A percentile compares a stretch with the other conserved stretches of the same genome.
Evolutionary conservation across 1,140 invertebrate species (phyloP).

Genomic region (Babylonia areolata): DNA sequence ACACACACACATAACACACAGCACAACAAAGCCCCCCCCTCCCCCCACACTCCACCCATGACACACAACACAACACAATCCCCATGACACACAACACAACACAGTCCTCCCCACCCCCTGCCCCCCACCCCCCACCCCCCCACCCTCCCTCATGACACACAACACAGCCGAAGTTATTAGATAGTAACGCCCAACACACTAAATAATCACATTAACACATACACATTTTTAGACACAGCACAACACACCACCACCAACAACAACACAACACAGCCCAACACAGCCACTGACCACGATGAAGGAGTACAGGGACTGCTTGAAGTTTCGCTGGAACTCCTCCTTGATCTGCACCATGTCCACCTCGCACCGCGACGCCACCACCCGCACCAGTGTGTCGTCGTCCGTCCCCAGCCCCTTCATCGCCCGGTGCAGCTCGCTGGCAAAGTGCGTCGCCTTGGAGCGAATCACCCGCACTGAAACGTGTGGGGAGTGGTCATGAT

Average conservation of each 20-base stretch:
- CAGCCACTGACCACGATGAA: conserved; percentile 71
- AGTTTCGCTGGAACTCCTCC: conserved; percentile 74
- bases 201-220: too few species aligned
- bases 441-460: conserved; percentile 70
- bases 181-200: too few species aligned
- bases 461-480: conserved; percentile 71
- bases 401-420: conserved; percentile 76
- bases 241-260: not conserved
- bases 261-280: not conserved
- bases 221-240: not conserved
- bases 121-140: too few species aligned
- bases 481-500: too few species aligned
- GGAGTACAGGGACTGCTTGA: conserved; percentile 73
- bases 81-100: too few species aligned
- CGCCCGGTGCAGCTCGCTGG: conserved; percentile 65
- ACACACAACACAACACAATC: too few species aligned
- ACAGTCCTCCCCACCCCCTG: not conserved
- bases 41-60: too few species aligned
- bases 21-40: too few species aligned
- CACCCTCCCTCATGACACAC: not conserved
- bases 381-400: conserved; percentile 76
- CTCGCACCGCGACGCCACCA: conserved; percentile 73
- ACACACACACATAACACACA: too few species aligned
- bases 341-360: conserved; percentile 78
- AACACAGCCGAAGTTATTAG: too few species aligned